These are phyloP conservation scores for Tamandua tetradactyla DNA, from an alignment of 2,797 vertebrate genomes.

Conservation along the genomic window DNA sequence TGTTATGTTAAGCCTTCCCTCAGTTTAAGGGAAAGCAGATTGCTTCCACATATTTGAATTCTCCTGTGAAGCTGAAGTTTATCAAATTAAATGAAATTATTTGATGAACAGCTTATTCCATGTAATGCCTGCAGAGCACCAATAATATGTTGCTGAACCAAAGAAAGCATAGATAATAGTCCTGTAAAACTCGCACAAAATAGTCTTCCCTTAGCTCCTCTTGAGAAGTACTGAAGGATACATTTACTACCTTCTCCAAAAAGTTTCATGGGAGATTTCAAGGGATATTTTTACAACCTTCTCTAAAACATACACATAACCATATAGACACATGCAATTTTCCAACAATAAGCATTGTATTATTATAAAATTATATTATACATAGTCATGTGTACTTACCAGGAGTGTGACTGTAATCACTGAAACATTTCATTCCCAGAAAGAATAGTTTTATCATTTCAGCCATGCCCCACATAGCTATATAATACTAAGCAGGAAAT, in stretches of 20 bases:
- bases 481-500: neutral
- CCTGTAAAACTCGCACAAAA: neutral
- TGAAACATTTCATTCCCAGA: neutral
- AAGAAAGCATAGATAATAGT: neutral
- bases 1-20: neutral
- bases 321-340: neutral
- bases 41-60: neutral
- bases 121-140: neutral
- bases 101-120: neutral
- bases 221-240: neutral
- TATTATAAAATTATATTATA: no score
- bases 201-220: neutral
- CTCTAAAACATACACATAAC: neutral
- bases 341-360: neutral
- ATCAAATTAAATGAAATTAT: neutral
- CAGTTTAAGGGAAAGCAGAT: neutral
- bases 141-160: neutral
- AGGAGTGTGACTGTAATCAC: neutral
- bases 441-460: neutral
- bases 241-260: neutral
- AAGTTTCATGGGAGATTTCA: no score
- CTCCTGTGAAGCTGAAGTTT: neutral
- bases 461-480: neutral
- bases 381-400: neutral
- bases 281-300: neutral